These are phyloP conservation scores for Arion vulgaris DNA, from an alignment of 1,140 invertebrate genomes.

Conservation along the genomic window DNA sequence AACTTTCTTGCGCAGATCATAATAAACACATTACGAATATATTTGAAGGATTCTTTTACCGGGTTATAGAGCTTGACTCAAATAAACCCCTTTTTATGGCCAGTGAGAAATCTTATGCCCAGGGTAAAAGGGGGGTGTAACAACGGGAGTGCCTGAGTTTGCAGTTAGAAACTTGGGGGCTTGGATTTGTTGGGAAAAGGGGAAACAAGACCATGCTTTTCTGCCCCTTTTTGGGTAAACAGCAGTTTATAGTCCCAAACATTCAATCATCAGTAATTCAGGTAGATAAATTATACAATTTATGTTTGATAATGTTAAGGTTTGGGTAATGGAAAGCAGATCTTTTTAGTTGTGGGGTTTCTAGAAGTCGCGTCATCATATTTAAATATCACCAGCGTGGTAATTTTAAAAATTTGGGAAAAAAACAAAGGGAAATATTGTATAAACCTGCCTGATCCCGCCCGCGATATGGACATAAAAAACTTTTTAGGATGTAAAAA, in stretches of 20 bases:
- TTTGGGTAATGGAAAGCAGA: neutral
- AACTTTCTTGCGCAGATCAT: too few species aligned
- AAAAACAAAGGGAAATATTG: too few species aligned
- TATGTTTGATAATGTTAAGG: too few species aligned
- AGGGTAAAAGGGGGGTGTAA: constrained; percentile 97
- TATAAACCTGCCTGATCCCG: too few species aligned
- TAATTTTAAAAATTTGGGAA: too few species aligned
- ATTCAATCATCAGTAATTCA: constrained; percentile 93
- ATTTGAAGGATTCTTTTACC: too few species aligned
- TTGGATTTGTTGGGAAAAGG: constrained; percentile 89
- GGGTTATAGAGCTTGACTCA: too few species aligned
- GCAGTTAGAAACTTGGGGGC: constrained; percentile 90
- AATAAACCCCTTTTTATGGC: constrained; percentile 98
- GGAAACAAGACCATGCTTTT: constrained; percentile 85
- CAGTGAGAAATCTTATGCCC: constrained; percentile 97
- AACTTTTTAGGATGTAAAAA: too few species aligned
- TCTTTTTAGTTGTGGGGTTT: neutral
- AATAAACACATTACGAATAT: too few species aligned
- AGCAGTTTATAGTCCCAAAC: constrained; percentile 82
- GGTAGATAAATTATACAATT: constrained; percentile 45
- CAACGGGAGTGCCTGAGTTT: constrained; percentile 95
- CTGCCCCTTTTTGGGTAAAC: constrained; percentile 83
- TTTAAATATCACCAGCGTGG: too few species aligned
- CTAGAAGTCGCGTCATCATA: too few species aligned
- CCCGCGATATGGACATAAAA: too few species aligned